Base-by-base conservation (phyloP, 2,888 invertebrate species). In the Hirudinaria manillensis region DNA sequence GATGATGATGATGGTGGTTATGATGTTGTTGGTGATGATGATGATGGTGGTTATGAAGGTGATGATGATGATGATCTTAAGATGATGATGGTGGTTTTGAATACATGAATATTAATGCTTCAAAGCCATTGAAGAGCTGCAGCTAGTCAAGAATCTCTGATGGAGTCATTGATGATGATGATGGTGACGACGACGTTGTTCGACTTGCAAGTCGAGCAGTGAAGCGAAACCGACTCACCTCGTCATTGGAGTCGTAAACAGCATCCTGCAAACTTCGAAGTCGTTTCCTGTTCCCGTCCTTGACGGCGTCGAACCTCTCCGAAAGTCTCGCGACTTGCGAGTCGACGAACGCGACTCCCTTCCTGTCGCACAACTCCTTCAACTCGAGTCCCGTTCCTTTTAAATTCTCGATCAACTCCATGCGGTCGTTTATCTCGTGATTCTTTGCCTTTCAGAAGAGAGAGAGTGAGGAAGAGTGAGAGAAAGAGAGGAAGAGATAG, bases 361-460 rank as follows among this genome's bases (percentile, higher is more conserved):
- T 24, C 29, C 7, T 16, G 72, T 53, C 55, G 21, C 53, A 51
- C 29, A 72, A 53, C 7, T 55, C 55, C 53, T 72, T 51, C 29
- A 72, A 10, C 51, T 72, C 72, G 19, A 21, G 45, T 21, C 51
- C 51, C 55, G 53, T 24, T 3, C 29, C 34, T 16, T 38, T 34
- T 21, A 27, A 72, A 27, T 27, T 53, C 16, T 72, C 72, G 4
- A 72, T 29, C 55, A 72, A 29, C 21, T 27, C 34, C 2, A 45
- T 29, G 29, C 24, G 27, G 10, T 45, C 53, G 7, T 51, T 72
- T 16, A 72, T 53, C 13, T 53, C 72, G 21, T 53, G 72, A 27
- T 72, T 34, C 21, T 27, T 72, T 53, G 32, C 34, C 72, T 72
- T 27, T 29, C 24, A 68, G 29, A n/a, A 68, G 19, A 29, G 21